A percentile compares a stretch with the other conserved stretches of the same genome.
Conservation (phyloP, 1,140 invertebrate species). For the Calephelis nemesis region DNA sequence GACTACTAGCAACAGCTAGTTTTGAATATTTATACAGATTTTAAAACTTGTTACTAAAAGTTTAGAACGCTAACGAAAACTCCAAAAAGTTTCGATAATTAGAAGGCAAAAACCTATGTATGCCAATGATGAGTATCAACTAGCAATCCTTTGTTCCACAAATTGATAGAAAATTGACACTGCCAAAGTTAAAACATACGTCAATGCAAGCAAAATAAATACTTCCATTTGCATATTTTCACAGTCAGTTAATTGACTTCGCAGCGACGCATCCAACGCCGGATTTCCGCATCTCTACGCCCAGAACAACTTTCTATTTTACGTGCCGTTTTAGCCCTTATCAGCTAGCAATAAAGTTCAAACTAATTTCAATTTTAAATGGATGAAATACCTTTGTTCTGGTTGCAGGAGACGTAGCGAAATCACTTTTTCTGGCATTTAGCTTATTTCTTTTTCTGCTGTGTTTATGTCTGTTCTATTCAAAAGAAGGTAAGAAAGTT, state of each 20-base stretch:
- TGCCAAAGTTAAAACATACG: slow-evolving; percentile 33
- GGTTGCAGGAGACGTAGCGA: slow-evolving; percentile 21
- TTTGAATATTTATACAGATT: too few relatives aligned
- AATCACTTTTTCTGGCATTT: slow-evolving; percentile 27
- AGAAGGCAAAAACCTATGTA: too few relatives aligned
- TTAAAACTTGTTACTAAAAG: too few relatives aligned
- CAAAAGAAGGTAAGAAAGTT: too few relatives aligned
- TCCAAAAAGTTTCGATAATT: too few relatives aligned
- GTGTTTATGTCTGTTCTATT: slow-evolving; percentile 5
- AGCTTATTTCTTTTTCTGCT: slow-evolving; percentile 5
- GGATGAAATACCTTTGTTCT: slow-evolving; percentile 28
- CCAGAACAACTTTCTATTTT: slow-evolving; percentile 20
- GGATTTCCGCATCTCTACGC: slow-evolving; percentile 27
- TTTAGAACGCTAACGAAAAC: too few relatives aligned
- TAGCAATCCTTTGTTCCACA: too few relatives aligned
- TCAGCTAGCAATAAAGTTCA: slow-evolving; percentile 13
- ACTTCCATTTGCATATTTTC: slow-evolving; percentile 47
- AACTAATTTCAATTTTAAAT: not conserved
- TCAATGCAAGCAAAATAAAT: slow-evolving; percentile 39
- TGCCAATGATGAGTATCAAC: too few relatives aligned
- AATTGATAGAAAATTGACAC: slow-evolving; percentile 2
- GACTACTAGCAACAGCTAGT: too few relatives aligned
- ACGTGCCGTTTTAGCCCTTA: slow-evolving; percentile 20
- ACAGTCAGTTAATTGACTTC: slow-evolving; percentile 45
- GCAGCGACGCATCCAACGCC: slow-evolving; percentile 34